A percentile compares a stretch with the other conserved stretches of the same genome.
These are phyloP conservation scores for Brachypteracias leptosomus DNA, from an alignment of 2,113 vertebrate genomes.

Conservation along the genomic window DNA sequence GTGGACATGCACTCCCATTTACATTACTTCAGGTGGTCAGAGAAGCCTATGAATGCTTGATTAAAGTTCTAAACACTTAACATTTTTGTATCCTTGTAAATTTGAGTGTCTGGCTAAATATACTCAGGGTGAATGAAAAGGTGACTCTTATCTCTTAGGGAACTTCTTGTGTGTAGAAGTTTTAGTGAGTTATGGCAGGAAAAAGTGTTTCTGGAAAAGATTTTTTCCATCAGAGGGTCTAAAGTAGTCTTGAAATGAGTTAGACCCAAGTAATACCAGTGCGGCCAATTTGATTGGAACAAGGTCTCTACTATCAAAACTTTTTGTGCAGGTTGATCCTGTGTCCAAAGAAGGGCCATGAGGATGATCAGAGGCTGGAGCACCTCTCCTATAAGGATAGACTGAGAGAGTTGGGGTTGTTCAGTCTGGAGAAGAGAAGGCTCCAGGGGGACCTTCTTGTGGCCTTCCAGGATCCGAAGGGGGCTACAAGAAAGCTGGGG, in stretches of 20 bases:
- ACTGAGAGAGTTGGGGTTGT: too few relatives aligned
- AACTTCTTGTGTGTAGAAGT: not conserved
- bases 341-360: too few relatives aligned
- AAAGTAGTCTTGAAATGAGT: not conserved
- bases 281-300: not conserved
- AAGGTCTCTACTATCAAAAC: not conserved
- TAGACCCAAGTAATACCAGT: not conserved
- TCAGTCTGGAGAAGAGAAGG: too few relatives aligned
- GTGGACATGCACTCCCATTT: not conserved
- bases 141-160: not conserved
- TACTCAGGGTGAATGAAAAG: not conserved
- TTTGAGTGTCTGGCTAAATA: not conserved
- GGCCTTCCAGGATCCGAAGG: too few relatives aligned
- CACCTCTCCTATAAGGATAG: too few relatives aligned
- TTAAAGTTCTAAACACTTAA: not conserved
- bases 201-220: not conserved
- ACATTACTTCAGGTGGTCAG: not conserved
- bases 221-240: not conserved
- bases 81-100: not conserved
- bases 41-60: not conserved
- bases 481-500: too few relatives aligned
- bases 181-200: not conserved
- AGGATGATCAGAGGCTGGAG: too few relatives aligned
- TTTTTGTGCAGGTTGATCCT: too few relatives aligned
- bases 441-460: too few relatives aligned